Evolutionary conservation across 2,113 vertebrate genomes (phyloP), one percentile per base, ranked within the genome.

Genomic region (Smithornis capensis): DNA sequence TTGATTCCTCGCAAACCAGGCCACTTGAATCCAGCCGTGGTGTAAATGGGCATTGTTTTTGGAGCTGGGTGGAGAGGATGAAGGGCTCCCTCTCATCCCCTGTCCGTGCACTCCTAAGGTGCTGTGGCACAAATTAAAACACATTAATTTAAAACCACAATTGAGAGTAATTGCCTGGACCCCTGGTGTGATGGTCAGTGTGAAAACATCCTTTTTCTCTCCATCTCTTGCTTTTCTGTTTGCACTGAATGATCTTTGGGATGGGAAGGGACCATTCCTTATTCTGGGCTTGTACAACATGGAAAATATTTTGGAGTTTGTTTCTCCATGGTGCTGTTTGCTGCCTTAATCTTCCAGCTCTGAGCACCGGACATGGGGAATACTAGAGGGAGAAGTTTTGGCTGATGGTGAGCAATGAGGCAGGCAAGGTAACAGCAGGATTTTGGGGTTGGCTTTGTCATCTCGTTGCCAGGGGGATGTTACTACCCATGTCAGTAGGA

Each of bases 301-400:
- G 24, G 45, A 29, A 67, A 52, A 78, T 8, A 9, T 5, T 59
- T 67, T 76, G 14, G 22, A 3, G 12, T 56, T 87, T 42, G 31
- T 45, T 81, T 83, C 33, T 45, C 23, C 7, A 0, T 12, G 18
- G 29, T n/a, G 38, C n/a, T 2, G 0, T 52, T 64, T 31, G 38
- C 50, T 60, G 69, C 64, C 68, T 24, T n/a, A 31, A 35, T 16
- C 37, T 52, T 28, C 40, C 31, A 24, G 7, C 33, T 91, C 38
- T 49, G 49, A 62, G 50, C 17, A 19, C 25, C 16, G 38, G 42
- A 37, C 19, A 10, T 83, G 63, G 45, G 21, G 24, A 81, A 45
- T 14, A 22, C 2, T 15, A 22, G 12, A 3, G 49, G 50, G 60
- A 64, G 38, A 59, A 33, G 33, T 49, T 83, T 44, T 44, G 78